These are phyloP conservation scores for Seira musarum DNA, from an alignment of 2,888 invertebrate genomes.

Conservation along the genomic window DNA sequence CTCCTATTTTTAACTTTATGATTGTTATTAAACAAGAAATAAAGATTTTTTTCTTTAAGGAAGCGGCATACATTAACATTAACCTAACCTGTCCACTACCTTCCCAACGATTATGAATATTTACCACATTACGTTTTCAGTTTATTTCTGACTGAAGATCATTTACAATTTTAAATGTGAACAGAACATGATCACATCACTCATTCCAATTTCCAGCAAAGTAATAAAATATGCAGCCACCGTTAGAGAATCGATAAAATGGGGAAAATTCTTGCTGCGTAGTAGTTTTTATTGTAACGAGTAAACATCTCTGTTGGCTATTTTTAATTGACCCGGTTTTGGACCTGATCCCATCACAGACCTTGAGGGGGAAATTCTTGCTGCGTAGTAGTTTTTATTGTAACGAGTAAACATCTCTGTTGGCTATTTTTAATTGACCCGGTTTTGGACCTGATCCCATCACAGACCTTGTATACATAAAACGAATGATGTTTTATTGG, in stretches of 20 bases:
- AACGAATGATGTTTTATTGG: neutral
- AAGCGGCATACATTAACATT: constrained; percentile 1
- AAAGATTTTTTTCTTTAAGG: constrained; percentile 8
- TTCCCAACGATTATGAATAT: neutral
- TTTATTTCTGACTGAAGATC: too few species aligned
- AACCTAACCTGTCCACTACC: neutral
- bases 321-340: constrained; percentile 34
- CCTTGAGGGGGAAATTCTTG: neutral
- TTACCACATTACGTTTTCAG: too few species aligned
- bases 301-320: constrained; percentile 29
- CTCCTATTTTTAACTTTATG: constrained; percentile 24
- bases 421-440: constrained; percentile 38
- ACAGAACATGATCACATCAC: neutral
- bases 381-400: neutral
- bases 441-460: constrained; percentile 20
- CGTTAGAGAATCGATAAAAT: constrained; percentile 10
- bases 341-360: constrained; percentile 10
- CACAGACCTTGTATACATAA: neutral
- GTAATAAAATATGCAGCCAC: neutral
- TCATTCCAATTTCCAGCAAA: neutral
- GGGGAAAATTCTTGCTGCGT: too few species aligned
- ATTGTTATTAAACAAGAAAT: constrained; percentile 12
- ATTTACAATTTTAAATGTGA: too few species aligned
- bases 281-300: constrained; percentile 11
- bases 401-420: constrained; percentile 21